Evolutionary conservation across 2,888 invertebrate species (phyloP), one percentile per base, ranked within the genome.

Genomic region (Platycnemis pennipes): DNA sequence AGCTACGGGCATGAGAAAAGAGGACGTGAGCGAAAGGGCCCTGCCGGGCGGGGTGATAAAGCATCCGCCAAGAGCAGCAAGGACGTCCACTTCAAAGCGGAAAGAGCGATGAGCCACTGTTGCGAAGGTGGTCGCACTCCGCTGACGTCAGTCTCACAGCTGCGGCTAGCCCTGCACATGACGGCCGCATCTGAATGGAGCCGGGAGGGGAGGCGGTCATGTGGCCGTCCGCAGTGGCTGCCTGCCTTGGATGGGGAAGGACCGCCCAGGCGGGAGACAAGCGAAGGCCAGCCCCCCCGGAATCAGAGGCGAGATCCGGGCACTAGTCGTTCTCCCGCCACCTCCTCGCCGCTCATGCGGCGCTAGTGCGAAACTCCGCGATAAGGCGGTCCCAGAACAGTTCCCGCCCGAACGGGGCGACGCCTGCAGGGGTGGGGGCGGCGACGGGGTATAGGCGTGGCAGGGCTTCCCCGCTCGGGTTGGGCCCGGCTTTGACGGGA

Each of bases 371-470:
- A 87, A 94, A 63, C 94, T 94, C 94, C 87, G 94, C 94, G 94
- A 94, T 94, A 94, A 95, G 95, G 95, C 95, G 95, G 95, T 94
- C 95, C 95, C 91, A 56, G 91, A 91, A 91, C 56, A 63, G 91
- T 91, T 91, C 91, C 91, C 91, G 91, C 91, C 91, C 91, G 91
- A 63, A 91, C 56, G 44, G 91, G 77, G 31, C 31, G 37, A 31
- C 31, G 31, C 77, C 37, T 11, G 26, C 42, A 44, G 44, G 37
- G 77, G 63, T 53, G 42, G 37, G 56, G 91, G 91, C 63, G 63
- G 22, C 31, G 31, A 37, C 31, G 37, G 77, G 77, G 37, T 37
- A 91, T 56, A 91, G 91, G 91, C 91, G 91, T 91, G 91, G 91
- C 91, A 91, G 91, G 91, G 91, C 63, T 69, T 91, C 56, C 56